Percentiles rank a stretch among this genome's conserved stretches.
phyloP scores from a whole-genome alignment of 2,797 vertebrate genomes.

The Cossypha heuglini region DNA sequence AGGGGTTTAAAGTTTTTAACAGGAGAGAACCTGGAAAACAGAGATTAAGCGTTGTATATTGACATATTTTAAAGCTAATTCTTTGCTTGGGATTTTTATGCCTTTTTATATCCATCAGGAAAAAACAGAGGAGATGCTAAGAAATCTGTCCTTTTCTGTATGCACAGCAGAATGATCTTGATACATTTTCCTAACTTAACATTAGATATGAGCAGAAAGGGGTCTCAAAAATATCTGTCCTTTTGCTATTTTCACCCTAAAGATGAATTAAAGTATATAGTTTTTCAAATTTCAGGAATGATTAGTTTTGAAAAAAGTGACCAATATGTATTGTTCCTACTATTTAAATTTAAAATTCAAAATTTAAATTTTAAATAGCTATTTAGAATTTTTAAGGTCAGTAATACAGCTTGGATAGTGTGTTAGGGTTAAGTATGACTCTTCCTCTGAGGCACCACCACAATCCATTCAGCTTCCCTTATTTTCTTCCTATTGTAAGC shows the following conservation, averaged over 20 bases:
- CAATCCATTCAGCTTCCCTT: not conserved
- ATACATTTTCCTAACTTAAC: not conserved
- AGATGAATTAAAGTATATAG: not conserved
- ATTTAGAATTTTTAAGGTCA: not conserved
- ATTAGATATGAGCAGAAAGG: not conserved
- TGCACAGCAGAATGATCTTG: not conserved
- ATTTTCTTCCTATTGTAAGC: not conserved
- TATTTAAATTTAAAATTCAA: not conserved
- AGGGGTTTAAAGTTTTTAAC: not conserved
- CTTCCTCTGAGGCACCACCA: not conserved
- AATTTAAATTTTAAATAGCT: not conserved
- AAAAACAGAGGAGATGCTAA: not conserved
- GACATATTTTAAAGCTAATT: not conserved
- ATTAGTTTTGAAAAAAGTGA: not conserved
- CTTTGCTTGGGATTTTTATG: not conserved
- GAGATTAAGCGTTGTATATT: not conserved
- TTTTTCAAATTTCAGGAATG: not conserved
- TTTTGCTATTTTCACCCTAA: not conserved
- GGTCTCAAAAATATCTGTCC: not conserved
- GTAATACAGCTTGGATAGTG: not conserved
- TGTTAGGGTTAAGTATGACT: not conserved
- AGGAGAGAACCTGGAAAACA: not conserved
- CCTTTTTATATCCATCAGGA: not conserved
- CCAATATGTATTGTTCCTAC: not conserved
- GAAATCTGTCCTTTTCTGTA: not conserved